A percentile compares a stretch with the other conserved stretches of the same genome.
Evolutionary conservation across 2,888 invertebrate species (phyloP).

Genomic region (Pheosia gnoma): DNA sequence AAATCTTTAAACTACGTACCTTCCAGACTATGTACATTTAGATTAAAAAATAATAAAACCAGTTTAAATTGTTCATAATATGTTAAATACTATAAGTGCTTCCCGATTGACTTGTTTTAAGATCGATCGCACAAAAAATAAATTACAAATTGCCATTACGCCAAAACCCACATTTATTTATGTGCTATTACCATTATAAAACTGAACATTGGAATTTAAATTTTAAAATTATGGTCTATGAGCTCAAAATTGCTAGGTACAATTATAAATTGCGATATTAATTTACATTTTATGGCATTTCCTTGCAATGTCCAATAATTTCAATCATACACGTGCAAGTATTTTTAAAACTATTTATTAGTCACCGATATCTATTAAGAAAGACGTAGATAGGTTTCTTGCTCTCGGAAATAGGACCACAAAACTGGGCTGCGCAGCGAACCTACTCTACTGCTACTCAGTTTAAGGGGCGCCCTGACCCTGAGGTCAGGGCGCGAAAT

Average conservation of each 20-base stretch:
- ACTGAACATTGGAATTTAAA: background rate
- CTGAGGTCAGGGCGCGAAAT: too few relatives aligned
- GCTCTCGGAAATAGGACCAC: too few relatives aligned
- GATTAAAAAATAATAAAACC: slow-evolving; percentile 11
- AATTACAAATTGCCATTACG: slow-evolving; percentile 22
- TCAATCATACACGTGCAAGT: background rate
- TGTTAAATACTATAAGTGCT: slow-evolving; percentile 22
- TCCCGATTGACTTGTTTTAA: slow-evolving; percentile 37
- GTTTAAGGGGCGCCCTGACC: too few relatives aligned
- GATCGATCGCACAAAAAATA: slow-evolving; percentile 19
- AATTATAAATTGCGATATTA: background rate
- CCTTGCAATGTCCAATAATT: background rate
- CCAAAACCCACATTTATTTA: slow-evolving; percentile 22
- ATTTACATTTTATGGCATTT: background rate
- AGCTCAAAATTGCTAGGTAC: background rate
- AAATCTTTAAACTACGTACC: background rate
- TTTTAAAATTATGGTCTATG: background rate
- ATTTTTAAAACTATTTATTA: background rate
- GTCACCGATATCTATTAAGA: too few relatives aligned
- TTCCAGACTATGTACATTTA: slow-evolving; percentile 2
- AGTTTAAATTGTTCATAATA: slow-evolving; percentile 20
- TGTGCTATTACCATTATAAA: background rate
- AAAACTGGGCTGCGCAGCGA: too few relatives aligned
- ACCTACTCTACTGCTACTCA: too few relatives aligned
- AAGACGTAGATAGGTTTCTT: too few relatives aligned